Evolutionary conservation across 2,113 vertebrate genomes (phyloP).

Genomic region (Phoenicopterus ruber): DNA sequence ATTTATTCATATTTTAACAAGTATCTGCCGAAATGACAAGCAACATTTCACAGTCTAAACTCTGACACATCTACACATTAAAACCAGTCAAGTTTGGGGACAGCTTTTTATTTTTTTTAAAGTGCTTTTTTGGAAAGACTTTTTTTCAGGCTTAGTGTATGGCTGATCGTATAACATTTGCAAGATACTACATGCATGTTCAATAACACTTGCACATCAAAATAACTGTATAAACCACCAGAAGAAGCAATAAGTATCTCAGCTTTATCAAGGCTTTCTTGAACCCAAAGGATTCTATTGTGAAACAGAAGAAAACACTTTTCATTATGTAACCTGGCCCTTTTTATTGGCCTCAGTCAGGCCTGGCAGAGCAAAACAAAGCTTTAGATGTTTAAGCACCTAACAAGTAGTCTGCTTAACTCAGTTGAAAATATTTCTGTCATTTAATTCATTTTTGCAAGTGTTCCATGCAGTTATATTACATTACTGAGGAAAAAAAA

Average conservation of each 20-base stretch:
- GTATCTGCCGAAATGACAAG: neutral
- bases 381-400: neutral
- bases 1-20: neutral
- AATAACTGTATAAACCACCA: neutral
- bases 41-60: neutral
- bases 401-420: neutral
- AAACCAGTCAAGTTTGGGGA: neutral
- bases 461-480: neutral
- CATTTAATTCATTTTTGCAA: neutral
- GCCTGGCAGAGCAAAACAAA: neutral
- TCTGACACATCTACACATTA: neutral
- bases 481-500: neutral
- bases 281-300: neutral
- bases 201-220: neutral
- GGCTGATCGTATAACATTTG: neutral
- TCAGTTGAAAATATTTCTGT: slow-evolving; percentile 24
- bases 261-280: neutral
- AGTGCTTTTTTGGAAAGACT: neutral
- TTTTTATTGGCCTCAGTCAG: neutral
- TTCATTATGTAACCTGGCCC: neutral
- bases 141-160: neutral
- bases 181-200: neutral
- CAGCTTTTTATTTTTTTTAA: neutral
- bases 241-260: neutral
- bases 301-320: neutral